Evolutionary conservation across 92 coral and sea anemone genomes (phyloP).

Genomic region (Virgularia gustaviana): DNA sequence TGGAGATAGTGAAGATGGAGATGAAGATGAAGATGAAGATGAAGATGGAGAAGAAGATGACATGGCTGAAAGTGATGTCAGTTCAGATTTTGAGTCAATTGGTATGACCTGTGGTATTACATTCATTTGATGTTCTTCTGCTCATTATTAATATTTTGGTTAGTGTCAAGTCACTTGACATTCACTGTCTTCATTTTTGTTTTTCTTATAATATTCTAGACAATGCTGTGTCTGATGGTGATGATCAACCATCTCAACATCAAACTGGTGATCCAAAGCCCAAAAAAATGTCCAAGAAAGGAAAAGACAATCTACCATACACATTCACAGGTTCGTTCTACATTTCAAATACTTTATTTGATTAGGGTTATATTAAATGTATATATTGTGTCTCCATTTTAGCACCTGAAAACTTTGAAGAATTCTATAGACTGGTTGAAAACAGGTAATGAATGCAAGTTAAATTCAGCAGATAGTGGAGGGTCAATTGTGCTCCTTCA

Average conservation of each 20-base stretch:
- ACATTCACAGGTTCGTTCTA: too few relatives aligned
- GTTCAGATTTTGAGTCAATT: conserved; percentile 48
- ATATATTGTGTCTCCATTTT: conserved; percentile 8
- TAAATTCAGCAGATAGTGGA: too few relatives aligned
- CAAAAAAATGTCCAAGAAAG: not conserved
- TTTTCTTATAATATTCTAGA: not conserved
- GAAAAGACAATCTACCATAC: conserved; percentile 60
- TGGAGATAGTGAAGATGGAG: conserved; percentile 42
- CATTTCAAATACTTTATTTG: not conserved
- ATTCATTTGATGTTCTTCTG: too few relatives aligned
- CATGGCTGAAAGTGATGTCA: too few relatives aligned
- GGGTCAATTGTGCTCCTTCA: too few relatives aligned
- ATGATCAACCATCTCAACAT: not conserved
- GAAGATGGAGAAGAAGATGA: conserved; percentile 39
- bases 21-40: conserved; percentile 25
- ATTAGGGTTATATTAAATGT: not conserved
- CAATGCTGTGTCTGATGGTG: conserved; percentile 19
- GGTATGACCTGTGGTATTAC: conserved; percentile 32
- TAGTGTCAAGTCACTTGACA: too few relatives aligned
- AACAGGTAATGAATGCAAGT: conserved; percentile 79
- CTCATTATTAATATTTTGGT: too few relatives aligned
- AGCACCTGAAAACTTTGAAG: conserved; percentile 83
- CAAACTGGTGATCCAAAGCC: not conserved
- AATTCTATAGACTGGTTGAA: conserved; percentile 64
- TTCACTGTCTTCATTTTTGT: not conserved